These are phyloP conservation scores for Apodemia zela DNA, from an alignment of 2,888 invertebrate genomes.

Conservation along the genomic window DNA sequence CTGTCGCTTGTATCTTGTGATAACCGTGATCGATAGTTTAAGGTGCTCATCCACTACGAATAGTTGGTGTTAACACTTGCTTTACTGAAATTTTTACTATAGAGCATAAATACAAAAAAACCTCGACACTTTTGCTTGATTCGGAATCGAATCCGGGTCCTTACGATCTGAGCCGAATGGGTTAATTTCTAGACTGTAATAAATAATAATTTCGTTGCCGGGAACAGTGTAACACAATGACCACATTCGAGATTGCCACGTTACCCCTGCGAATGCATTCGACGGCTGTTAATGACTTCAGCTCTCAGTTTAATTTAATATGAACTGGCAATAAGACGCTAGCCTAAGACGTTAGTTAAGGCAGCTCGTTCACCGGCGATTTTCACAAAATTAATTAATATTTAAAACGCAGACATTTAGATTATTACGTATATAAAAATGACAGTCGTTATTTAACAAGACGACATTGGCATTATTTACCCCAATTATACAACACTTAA, in stretches of 20 bases:
- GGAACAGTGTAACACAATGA: slow-evolving; percentile 38
- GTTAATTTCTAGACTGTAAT: neutral
- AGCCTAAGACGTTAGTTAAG: slow-evolving; percentile 63
- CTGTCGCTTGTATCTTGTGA: too few species aligned
- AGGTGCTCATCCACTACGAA: too few species aligned
- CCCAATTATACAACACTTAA: too few species aligned
- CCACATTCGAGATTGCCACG: slow-evolving; percentile 55
- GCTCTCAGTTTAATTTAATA: slow-evolving; percentile 74
- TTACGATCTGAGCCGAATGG: too few species aligned
- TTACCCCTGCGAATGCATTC: slow-evolving; percentile 63
- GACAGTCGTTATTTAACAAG: too few species aligned
- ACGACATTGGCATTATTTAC: too few species aligned
- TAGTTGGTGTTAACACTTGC: too few species aligned
- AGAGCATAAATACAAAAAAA: too few species aligned
- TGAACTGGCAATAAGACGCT: slow-evolving; percentile 63
- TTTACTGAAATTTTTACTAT: too few species aligned
- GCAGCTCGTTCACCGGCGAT: slow-evolving; percentile 37
- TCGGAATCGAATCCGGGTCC: too few species aligned
- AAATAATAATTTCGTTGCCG: neutral
- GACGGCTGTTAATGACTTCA: slow-evolving; percentile 69
- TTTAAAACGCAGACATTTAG: slow-evolving; percentile 33
- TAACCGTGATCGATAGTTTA: slow-evolving; percentile 17
- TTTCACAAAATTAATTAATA: slow-evolving; percentile 20
- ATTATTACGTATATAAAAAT: too few species aligned
- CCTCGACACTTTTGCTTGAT: too few species aligned